phyloP scores from a whole-genome alignment of 2,888 invertebrate genomes.

The Tipula unca region DNA sequence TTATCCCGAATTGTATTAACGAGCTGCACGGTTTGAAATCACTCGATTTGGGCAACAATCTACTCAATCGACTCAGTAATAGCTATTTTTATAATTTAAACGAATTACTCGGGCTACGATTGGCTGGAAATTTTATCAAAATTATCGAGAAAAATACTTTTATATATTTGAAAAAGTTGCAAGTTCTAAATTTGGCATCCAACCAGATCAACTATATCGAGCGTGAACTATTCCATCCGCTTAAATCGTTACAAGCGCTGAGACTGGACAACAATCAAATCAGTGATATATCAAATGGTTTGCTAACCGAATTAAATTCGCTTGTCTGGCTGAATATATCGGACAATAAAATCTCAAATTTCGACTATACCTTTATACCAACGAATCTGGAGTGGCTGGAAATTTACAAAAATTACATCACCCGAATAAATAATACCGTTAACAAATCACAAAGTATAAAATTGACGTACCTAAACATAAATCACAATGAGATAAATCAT shows the following conservation, averaged over 20 bases:
- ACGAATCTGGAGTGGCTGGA: slow-evolving; percentile 68
- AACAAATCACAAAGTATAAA: background rate
- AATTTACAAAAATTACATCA: slow-evolving; percentile 70
- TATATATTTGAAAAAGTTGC: slow-evolving; percentile 58
- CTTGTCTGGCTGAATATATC: slow-evolving; percentile 75
- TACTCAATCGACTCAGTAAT: slow-evolving; percentile 60
- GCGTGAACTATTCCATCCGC: slow-evolving; percentile 65
- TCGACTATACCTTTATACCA: slow-evolving; percentile 73
- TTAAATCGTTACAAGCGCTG: slow-evolving; percentile 63
- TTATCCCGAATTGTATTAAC: slow-evolving; percentile 61
- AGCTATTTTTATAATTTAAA: slow-evolving; percentile 65
- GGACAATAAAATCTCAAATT: slow-evolving; percentile 66
- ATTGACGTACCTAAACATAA: slow-evolving; percentile 9
- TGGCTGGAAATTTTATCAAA: slow-evolving; percentile 71
- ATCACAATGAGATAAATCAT: slow-evolving; percentile 56
- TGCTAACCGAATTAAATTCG: slow-evolving; percentile 62
- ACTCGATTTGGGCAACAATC: slow-evolving; percentile 74
- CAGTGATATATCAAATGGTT: slow-evolving; percentile 61
- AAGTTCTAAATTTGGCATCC: slow-evolving; percentile 70
- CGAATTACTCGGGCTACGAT: slow-evolving; percentile 63
- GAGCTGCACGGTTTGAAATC: slow-evolving; percentile 61
- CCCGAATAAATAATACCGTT: slow-evolving; percentile 44
- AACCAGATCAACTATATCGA: slow-evolving; percentile 70
- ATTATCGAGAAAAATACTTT: slow-evolving; percentile 69
- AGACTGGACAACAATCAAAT: slow-evolving; percentile 69